Evolutionary conservation across 2,888 invertebrate genomes (phyloP), one percentile per base, ranked within the genome.

Genomic region (Entomobrya proxima): DNA sequence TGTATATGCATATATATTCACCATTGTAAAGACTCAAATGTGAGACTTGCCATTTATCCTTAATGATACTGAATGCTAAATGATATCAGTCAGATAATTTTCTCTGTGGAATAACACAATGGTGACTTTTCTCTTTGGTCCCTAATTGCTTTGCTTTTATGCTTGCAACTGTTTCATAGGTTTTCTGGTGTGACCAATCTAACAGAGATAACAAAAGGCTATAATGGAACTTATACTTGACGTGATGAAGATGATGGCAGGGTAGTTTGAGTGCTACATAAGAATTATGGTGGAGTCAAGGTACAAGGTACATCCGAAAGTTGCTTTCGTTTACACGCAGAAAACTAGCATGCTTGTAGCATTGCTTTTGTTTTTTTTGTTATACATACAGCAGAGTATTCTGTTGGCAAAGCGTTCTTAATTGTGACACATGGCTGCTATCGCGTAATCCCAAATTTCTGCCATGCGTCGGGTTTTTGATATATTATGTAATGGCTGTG

Each of bases 391-490:
- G 40, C 64, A 47, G 32, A 18, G 37, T 52, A 76, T 67, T 52
- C 76, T 83, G 76, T 67, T 83, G 67, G 83, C 74, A 32, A 67
- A 82, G 74, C 74, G 55, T 83, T 83, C 83, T 76, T 83, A 83
- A 83, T 83, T 83, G 83, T 83, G 83, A 83, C 83, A 83, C 83
- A 83, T 83, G 83, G 83, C 67, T 55, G 76, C 35, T 64, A 64
- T 76, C 76, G 76, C 52, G 83, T 83, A 76, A 67, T 67, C 81
- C 74, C 50, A 47, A 80, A 50, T 74, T 82, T 40, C 67, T 13
- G 13, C 27, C 24, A 24, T 58, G 27, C n/a, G 15, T 11, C 32
- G 15, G 61, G 11, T 67, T 6, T 37, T 21, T 67, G 32, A 30
- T 58, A 58, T 30, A n/a, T 27, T 13, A 37, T 40, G 67, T 11